A percentile compares a stretch with the other conserved stretches of the same genome.
These are phyloP conservation scores for Gonioctena quinquepunctata DNA, from an alignment of 1,140 invertebrate species.

Conservation along the genomic window DNA sequence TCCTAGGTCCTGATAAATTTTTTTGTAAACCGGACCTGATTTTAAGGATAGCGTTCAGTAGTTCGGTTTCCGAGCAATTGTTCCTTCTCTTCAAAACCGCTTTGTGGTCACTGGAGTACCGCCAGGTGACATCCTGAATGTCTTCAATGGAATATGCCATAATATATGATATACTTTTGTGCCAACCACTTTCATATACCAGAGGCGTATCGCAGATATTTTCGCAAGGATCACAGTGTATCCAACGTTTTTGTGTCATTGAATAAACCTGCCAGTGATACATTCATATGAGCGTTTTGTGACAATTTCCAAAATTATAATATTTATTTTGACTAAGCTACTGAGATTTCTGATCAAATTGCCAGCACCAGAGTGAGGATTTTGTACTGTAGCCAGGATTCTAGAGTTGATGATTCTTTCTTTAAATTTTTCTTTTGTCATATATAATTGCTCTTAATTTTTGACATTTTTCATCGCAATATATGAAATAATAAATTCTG, in stretches of 20 bases:
- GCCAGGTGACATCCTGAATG: constrained; percentile 95
- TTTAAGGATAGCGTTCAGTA: constrained; percentile 56
- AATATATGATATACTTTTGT: constrained; percentile 85
- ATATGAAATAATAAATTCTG: too few species aligned
- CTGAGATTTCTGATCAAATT: too few species aligned
- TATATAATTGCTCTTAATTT: too few species aligned
- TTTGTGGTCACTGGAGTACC: constrained; percentile 78
- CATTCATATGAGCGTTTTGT: too few species aligned
- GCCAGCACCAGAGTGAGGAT: too few species aligned
- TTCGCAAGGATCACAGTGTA: constrained; percentile 96
- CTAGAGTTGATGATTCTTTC: too few species aligned
- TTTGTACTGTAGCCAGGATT: too few species aligned
- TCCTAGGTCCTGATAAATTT: constrained; percentile 55
- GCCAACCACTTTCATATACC: constrained; percentile 91
- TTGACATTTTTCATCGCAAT: too few species aligned
- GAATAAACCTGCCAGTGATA: constrained; percentile 66
- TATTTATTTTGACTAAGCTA: too few species aligned
- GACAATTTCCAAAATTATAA: too few species aligned
- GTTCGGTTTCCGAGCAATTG: constrained; percentile 66
- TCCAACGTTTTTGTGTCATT: constrained; percentile 73
- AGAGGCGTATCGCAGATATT: constrained; percentile 85
- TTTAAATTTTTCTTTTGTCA: too few species aligned
- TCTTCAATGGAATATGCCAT: constrained; percentile 89
- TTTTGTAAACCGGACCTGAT: constrained; percentile 60
- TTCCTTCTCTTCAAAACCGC: constrained; percentile 61